Evolutionary conservation across 2,888 invertebrate species (phyloP).

Genomic region (Dryococelus australis): DNA sequence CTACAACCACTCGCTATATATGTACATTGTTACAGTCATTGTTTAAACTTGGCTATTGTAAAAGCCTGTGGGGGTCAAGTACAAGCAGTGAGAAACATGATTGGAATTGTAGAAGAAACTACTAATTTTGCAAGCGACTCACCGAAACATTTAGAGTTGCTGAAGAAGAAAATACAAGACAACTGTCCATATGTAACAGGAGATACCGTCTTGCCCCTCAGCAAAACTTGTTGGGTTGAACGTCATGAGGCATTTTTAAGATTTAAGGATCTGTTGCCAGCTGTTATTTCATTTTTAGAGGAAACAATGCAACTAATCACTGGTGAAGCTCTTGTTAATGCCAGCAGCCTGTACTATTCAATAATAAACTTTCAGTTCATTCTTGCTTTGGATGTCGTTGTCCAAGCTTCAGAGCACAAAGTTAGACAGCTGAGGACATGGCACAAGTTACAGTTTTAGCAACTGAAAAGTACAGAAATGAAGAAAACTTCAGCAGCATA

Average conservation of each 20-base stretch:
- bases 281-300: conserved; percentile 25
- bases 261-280: conserved; percentile 1
- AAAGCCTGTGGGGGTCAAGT: no score
- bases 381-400: no score
- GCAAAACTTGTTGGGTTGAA: conserved; percentile 27
- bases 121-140: conserved; percentile 20
- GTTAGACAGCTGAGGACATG: conserved; percentile 24
- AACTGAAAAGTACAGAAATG: background rate
- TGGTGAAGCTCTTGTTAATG: conserved; percentile 26
- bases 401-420: conserved; percentile 19
- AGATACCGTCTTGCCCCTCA: background rate
- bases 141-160: background rate
- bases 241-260: conserved; percentile 22
- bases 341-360: conserved; percentile 3
- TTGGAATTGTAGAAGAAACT: no score
- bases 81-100: no score
- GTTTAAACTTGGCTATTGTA: no score
- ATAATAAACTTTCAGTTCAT: no score
- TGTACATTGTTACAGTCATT: no score
- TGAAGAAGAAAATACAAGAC: conserved; percentile 12
- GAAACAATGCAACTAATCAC: conserved; percentile 2
- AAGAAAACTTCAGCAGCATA: background rate
- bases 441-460: background rate
- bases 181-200: conserved; percentile 17
- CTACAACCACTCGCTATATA: no score